phyloP scores from a whole-genome alignment of 2,888 invertebrate species.

The Cheilosia urbana region DNA sequence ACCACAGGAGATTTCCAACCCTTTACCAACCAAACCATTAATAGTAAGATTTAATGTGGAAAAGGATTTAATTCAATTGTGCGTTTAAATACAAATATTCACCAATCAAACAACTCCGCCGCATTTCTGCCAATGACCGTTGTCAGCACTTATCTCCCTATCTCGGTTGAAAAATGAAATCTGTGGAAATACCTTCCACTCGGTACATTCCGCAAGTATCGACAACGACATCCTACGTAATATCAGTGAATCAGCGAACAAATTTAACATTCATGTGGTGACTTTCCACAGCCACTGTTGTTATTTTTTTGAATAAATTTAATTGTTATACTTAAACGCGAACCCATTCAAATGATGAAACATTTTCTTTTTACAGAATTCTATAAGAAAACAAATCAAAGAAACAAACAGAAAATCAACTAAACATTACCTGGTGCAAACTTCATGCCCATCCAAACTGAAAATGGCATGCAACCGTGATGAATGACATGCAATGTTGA shows the following conservation, averaged over 20 bases:
- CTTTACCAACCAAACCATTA: no score
- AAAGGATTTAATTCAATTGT: no score
- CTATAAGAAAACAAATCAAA: constrained; percentile 21
- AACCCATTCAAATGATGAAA: neutral
- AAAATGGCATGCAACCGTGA: constrained; percentile 98
- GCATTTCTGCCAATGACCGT: no score
- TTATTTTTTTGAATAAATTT: neutral
- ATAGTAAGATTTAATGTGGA: no score
- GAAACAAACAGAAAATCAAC: constrained; percentile 25
- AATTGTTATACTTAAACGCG: neutral
- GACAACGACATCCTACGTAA: neutral
- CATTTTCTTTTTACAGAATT: constrained; percentile 21
- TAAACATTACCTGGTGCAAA: constrained; percentile 92
- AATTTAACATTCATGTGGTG: neutral
- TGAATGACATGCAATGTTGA: constrained; percentile 97
- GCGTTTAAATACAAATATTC: no score
- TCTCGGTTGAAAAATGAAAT: neutral
- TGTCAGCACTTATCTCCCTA: neutral
- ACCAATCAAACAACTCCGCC: no score
- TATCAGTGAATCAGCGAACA: neutral
- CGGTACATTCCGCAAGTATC: neutral
- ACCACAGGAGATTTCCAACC: no score
- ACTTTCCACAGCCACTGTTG: neutral
- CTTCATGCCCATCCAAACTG: constrained; percentile 97
- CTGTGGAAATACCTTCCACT: neutral